These are phyloP conservation scores for Drosophila setifemur DNA, from an alignment of 1,140 invertebrate genomes.

Conservation along the genomic window DNA sequence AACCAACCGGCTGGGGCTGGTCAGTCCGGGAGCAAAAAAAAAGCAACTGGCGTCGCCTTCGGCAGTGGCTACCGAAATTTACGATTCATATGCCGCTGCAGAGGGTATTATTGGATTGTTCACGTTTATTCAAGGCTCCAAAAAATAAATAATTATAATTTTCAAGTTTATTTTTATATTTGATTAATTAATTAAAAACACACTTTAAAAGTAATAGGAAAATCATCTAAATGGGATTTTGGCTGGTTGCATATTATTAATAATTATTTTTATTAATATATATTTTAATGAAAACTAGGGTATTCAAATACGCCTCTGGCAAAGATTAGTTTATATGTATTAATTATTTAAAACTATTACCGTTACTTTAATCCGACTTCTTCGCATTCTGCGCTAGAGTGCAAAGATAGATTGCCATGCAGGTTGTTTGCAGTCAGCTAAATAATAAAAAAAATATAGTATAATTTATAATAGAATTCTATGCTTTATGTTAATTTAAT, in stretches of 20 bases:
- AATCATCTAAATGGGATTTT: too few species aligned
- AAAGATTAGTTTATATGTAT: neutral
- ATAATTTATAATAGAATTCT: too few species aligned
- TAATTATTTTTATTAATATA: too few species aligned
- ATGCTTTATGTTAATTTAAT: too few species aligned
- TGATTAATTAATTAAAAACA: neutral
- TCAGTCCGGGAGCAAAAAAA: constrained; percentile 9
- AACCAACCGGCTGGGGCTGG: constrained; percentile 35
- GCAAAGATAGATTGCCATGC: too few species aligned
- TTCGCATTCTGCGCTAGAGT: too few species aligned
- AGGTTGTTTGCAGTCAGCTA: too few species aligned
- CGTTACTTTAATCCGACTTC: neutral
- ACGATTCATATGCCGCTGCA: neutral
- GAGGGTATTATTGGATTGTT: constrained; percentile 15
- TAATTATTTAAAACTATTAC: neutral
- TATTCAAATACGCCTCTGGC: neutral
- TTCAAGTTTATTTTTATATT: neutral
- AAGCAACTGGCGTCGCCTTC: constrained; percentile 17
- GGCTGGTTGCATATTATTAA: too few species aligned
- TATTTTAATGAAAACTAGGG: neutral
- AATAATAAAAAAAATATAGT: too few species aligned
- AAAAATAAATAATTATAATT: neutral
- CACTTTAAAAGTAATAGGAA: too few species aligned
- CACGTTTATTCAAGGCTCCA: neutral
- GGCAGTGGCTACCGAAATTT: constrained; percentile 16